A percentile compares a stretch with the other conserved stretches of the same genome.
phyloP scores from a whole-genome alignment of 2,797 vertebrate genomes.

The Bucorvus abyssinicus region DNA sequence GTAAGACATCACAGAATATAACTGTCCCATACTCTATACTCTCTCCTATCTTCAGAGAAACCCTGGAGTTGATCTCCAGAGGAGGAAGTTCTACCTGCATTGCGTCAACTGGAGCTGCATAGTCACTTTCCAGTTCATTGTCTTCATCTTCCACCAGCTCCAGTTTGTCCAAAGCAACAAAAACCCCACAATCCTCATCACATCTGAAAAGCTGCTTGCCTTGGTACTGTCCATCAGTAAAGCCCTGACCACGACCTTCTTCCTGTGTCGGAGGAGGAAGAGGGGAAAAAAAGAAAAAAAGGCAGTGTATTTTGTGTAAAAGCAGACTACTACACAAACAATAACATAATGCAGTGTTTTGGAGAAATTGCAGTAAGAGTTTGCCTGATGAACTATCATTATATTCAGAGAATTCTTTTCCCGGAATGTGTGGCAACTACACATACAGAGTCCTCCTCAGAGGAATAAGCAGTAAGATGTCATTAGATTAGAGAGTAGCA shows the following conservation, averaged over 20 bases:
- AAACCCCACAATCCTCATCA: constrained; percentile 97
- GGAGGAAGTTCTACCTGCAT: constrained; percentile 88
- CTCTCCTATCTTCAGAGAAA: constrained; percentile 92
- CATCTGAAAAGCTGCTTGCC: constrained; percentile 96
- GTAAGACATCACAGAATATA: constrained; percentile 96
- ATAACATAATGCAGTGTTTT: neutral
- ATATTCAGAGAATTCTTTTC: neutral
- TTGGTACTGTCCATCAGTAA: constrained; percentile 97
- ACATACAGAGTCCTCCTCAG: neutral
- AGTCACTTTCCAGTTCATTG: constrained; percentile 87
- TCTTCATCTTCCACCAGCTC: constrained; percentile 92
- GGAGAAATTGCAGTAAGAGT: neutral
- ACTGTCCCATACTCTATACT: constrained; percentile 93
- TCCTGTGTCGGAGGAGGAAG: constrained; percentile 77
- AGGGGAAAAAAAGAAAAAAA: too few species aligned
- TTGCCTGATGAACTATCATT: neutral
- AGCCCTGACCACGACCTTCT: constrained; percentile 95
- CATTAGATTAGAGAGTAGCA: neutral
- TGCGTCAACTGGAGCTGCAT: constrained; percentile 82
- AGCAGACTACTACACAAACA: neutral
- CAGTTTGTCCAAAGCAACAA: constrained; percentile 96
- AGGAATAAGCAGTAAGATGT: neutral
- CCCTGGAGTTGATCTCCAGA: constrained; percentile 95
- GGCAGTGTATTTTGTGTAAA: neutral
- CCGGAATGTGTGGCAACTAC: neutral